phyloP scores from a whole-genome alignment of 1,140 invertebrate genomes.

The Melanaphis sacchari region DNA sequence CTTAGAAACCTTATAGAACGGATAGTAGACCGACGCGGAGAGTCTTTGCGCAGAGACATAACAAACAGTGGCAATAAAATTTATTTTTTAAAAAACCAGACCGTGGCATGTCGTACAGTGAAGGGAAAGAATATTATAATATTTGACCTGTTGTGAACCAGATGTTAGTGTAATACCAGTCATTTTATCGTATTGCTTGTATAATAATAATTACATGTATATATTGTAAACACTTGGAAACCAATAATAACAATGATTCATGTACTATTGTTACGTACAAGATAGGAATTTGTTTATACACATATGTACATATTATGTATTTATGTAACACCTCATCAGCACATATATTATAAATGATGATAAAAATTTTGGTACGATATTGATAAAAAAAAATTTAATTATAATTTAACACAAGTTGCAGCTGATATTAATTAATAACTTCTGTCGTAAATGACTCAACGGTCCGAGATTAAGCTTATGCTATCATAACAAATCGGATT shows the following conservation, averaged over 20 bases:
- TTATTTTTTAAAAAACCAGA: constrained; percentile 45
- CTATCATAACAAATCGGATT: neutral
- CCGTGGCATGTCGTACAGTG: neutral
- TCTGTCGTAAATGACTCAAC: neutral
- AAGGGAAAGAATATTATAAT: constrained; percentile 25
- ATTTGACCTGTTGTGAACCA: constrained; percentile 40
- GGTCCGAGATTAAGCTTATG: neutral
- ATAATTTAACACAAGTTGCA: neutral
- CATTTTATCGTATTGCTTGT: constrained; percentile 23
- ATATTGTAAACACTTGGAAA: neutral
- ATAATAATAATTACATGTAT: constrained; percentile 30
- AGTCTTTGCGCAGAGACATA: constrained; percentile 48
- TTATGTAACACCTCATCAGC: neutral
- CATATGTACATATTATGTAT: neutral
- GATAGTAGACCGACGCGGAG: constrained; percentile 40
- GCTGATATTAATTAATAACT: neutral
- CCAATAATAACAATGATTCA: constrained; percentile 2
- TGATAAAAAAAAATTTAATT: neutral
- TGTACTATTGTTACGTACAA: neutral
- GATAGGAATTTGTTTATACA: constrained; percentile 13
- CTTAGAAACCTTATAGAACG: constrained; percentile 16
- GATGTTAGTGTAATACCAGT: constrained; percentile 36
- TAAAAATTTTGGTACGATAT: neutral
- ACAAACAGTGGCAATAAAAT: constrained; percentile 57
- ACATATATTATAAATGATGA: neutral